These are phyloP conservation scores for Drosophila emarginata DNA, from an alignment of 2,888 invertebrate species.

Conservation along the genomic window DNA sequence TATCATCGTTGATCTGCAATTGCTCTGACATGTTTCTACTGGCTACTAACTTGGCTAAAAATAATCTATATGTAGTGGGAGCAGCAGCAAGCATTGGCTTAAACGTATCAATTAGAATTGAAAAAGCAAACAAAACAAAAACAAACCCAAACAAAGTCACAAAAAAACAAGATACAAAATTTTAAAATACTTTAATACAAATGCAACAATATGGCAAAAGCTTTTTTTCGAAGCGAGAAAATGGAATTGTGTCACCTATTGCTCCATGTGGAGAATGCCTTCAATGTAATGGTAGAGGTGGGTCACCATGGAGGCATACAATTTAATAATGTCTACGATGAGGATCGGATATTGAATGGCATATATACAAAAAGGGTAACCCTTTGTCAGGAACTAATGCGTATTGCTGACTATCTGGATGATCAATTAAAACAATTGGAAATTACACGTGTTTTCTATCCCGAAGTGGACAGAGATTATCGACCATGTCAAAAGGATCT, in stretches of 20 bases:
- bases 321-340: constrained; percentile 69
- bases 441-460: constrained; percentile 53
- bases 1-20: constrained; percentile 63
- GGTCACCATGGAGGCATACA: constrained; percentile 76
- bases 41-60: constrained; percentile 40
- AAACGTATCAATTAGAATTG: constrained; percentile 65
- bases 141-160: background rate
- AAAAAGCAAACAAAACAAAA: constrained; percentile 28
- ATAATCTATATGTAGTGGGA: constrained; percentile 2
- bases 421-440: constrained; percentile 46
- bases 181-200: background rate
- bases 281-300: constrained; percentile 72
- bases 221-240: constrained; percentile 79
- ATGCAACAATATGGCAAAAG: constrained; percentile 38
- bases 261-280: constrained; percentile 75
- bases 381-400: constrained; percentile 66
- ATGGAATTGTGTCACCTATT: constrained; percentile 77
- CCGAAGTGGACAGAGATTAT: constrained; percentile 57
- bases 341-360: constrained; percentile 54
- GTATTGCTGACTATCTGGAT: constrained; percentile 57
- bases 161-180: constrained; percentile 18
- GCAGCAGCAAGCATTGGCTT: constrained; percentile 16
- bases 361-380: constrained; percentile 54
- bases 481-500: constrained; percentile 61
- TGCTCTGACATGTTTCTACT: constrained; percentile 33